Evolutionary conservation across 1,140 invertebrate species (phyloP).

Genomic region (Pissodes strobi): DNA sequence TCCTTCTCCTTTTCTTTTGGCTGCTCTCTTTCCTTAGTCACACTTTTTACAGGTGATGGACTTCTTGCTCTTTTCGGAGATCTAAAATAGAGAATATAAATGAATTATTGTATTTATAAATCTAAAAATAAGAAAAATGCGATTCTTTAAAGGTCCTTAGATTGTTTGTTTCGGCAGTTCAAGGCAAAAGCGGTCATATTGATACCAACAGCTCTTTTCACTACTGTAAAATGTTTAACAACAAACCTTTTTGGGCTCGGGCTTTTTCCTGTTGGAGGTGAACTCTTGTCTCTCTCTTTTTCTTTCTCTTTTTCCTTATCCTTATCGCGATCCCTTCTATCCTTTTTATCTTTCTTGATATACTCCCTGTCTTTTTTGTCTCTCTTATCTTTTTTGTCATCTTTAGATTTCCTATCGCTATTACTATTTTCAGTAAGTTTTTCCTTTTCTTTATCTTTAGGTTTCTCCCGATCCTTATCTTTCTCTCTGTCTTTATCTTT

Average conservation of each 20-base stretch:
- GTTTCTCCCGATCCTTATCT: conserved; percentile 58
- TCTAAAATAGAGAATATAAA: conserved; percentile 6
- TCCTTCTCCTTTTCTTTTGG: conserved; percentile 56
- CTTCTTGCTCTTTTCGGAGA: conserved; percentile 56
- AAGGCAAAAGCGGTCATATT: not conserved
- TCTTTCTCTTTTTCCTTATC: conserved; percentile 54
- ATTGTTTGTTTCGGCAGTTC: no score
- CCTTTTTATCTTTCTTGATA: conserved; percentile 57
- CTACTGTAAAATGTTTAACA: not conserved
- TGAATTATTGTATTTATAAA: no score
- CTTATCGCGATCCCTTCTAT: conserved; percentile 57
- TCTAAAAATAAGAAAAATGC: no score
- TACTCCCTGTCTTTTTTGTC: conserved; percentile 66
- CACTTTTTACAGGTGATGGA: conserved; percentile 56
- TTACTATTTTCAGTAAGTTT: conserved; percentile 56
- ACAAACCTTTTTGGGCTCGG: conserved; percentile 39
- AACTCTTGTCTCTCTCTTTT: conserved; percentile 55
- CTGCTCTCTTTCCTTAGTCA: conserved; percentile 56
- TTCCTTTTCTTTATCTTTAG: conserved; percentile 60
- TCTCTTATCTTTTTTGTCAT: conserved; percentile 67
- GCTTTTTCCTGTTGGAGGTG: conserved; percentile 31
- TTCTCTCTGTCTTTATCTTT: conserved; percentile 57
- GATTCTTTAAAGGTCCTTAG: no score
- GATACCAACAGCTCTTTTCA: not conserved
- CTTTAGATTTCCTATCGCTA: conserved; percentile 60